phyloP scores from a whole-genome alignment of 2,888 invertebrate species.

The Cremastinae sp. region DNA sequence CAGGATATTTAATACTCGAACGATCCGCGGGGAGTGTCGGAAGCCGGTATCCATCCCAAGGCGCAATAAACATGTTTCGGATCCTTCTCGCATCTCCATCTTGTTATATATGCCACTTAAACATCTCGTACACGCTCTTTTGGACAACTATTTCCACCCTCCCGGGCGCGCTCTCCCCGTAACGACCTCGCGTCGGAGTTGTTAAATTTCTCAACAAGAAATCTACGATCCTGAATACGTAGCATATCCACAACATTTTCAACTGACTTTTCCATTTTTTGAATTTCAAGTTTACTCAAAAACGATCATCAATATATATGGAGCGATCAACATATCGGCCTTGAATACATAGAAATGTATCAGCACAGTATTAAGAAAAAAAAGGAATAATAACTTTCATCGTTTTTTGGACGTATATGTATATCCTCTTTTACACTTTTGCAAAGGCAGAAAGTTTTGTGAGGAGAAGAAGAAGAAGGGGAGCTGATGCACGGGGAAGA shows the following conservation, averaged over 20 bases:
- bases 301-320: no score
- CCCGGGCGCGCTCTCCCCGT: slow-evolving; percentile 22
- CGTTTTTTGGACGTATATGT: no score
- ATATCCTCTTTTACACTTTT: no score
- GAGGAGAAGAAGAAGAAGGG: slow-evolving; percentile 7
- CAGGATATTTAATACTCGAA: slow-evolving; percentile 23
- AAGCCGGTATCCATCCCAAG: slow-evolving; percentile 13
- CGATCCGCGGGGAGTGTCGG: slow-evolving; percentile 29
- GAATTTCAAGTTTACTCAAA: slow-evolving; percentile 15
- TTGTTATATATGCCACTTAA: slow-evolving; percentile 36
- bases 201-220: slow-evolving; percentile 5
- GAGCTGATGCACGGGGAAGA: slow-evolving; percentile 6
- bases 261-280: neutral
- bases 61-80: slow-evolving; percentile 38
- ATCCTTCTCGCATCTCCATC: slow-evolving; percentile 39
- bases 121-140: slow-evolving; percentile 34
- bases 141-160: slow-evolving; percentile 6
- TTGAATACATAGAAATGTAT: no score
- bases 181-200: slow-evolving; percentile 26
- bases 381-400: no score
- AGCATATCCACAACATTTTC: neutral
- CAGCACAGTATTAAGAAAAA: no score
- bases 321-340: no score
- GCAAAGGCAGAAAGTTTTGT: neutral
- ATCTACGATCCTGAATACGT: slow-evolving; percentile 17